Conservation (phyloP, 2,888 invertebrate species). For the Nymphalis polychloros region DNA sequence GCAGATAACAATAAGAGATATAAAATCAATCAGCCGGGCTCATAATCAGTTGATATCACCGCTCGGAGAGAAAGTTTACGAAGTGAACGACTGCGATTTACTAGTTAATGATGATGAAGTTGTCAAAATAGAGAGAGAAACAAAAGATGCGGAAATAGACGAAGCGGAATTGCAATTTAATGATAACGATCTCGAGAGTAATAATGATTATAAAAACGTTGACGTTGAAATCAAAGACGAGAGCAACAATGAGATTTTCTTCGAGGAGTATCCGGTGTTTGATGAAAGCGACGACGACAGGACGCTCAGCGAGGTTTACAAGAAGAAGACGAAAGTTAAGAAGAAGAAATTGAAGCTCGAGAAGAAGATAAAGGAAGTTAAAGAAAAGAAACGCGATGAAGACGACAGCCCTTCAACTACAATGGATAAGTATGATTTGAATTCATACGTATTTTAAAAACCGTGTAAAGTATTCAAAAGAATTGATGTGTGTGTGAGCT, state of each 20-base stretch:
- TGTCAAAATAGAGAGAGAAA: constrained; percentile 42
- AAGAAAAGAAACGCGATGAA: constrained; percentile 39
- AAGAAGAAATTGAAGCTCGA: constrained; percentile 46
- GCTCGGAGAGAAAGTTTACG: constrained; percentile 48
- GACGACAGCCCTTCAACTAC: constrained; percentile 50
- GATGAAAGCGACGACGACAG: constrained; percentile 57
- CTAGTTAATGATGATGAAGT: constrained; percentile 46
- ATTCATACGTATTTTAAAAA: not conserved
- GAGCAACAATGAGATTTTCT: constrained; percentile 55
- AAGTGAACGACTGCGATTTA: constrained; percentile 48
- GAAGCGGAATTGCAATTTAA: constrained; percentile 22
- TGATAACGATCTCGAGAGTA: constrained; percentile 11
- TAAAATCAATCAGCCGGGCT: constrained; percentile 55
- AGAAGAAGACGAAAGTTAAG: constrained; percentile 43
- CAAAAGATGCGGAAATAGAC: constrained; percentile 19
- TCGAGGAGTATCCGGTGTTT: constrained; percentile 54
- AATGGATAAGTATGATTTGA: constrained; percentile 59
- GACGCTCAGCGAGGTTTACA: constrained; percentile 57
- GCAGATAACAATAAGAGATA: constrained; percentile 59
- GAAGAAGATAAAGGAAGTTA: constrained; percentile 43
- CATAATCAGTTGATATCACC: constrained; percentile 47
- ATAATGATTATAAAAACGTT: constrained; percentile 28
- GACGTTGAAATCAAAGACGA: constrained; percentile 56
- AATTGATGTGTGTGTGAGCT: no score
- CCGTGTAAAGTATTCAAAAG: no score